These are phyloP conservation scores for Etia nguti DNA, from an alignment of 2,113 vertebrate genomes.

Conservation along the genomic window DNA sequence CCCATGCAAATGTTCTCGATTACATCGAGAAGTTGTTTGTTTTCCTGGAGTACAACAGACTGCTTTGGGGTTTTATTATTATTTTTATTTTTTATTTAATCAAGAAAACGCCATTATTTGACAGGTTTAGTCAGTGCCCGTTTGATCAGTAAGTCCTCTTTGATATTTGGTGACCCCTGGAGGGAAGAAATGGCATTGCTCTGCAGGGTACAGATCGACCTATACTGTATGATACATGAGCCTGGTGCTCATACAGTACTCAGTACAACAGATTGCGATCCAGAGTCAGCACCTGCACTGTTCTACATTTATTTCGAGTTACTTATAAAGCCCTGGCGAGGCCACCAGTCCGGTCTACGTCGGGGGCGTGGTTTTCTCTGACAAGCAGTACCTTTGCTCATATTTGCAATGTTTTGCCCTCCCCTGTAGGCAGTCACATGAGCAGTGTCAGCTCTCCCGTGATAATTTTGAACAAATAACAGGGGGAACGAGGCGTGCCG, in stretches of 20 bases:
- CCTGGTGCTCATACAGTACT: neutral
- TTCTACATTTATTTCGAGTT: neutral
- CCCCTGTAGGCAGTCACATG: slow-evolving; percentile 63
- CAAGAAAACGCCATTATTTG: neutral
- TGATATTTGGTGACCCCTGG: neutral
- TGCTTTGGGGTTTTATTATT: neutral
- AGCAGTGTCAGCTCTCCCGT: slow-evolving; percentile 45
- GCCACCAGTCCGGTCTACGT: neutral
- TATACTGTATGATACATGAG: neutral
- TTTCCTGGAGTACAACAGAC: neutral
- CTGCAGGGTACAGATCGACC: neutral
- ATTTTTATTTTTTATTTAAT: neutral
- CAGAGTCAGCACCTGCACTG: neutral
- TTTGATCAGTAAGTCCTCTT: neutral
- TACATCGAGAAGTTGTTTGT: neutral
- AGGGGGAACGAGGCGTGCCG: slow-evolving; percentile 43
- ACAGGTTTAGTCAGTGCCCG: neutral
- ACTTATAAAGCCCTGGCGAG: neutral
- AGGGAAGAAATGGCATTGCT: neutral
- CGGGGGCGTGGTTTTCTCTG: slow-evolving; percentile 6
- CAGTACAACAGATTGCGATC: neutral
- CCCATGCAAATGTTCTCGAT: neutral
- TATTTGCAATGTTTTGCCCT: slow-evolving; percentile 7
- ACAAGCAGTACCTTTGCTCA: neutral
- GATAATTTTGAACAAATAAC: slow-evolving; percentile 60